These are phyloP conservation scores for Echeneis naucrates DNA, from an alignment of 2,797 vertebrate species.

Conservation along the genomic window DNA sequence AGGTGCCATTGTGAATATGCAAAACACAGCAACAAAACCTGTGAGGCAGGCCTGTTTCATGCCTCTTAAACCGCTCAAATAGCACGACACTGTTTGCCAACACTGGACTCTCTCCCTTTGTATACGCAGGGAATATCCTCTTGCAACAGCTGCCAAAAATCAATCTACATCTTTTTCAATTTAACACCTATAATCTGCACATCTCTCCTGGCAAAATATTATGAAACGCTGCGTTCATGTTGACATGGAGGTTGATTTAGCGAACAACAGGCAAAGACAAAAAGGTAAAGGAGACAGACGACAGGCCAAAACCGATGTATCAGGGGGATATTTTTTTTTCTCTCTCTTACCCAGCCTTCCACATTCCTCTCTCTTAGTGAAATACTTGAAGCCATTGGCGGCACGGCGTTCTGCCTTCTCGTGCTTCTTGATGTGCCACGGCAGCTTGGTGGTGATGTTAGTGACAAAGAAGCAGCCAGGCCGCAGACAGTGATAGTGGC, in stretches of 20 bases:
- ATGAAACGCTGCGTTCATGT: conserved; percentile 27
- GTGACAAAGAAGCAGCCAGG: conserved; percentile 96
- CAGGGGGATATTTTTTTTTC: neutral
- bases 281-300: neutral
- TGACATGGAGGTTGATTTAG: conserved; percentile 1
- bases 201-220: conserved; percentile 34
- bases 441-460: conserved; percentile 99
- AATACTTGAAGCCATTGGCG: conserved; percentile 98
- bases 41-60: conserved; percentile 66
- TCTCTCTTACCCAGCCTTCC: conserved; percentile 91
- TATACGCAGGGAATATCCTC: conserved; percentile 67
- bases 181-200: conserved; percentile 61
- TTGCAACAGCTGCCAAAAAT: conserved; percentile 60
- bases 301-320: neutral
- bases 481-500: conserved; percentile 98
- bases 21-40: conserved; percentile 65
- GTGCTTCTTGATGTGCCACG: conserved; percentile 98
- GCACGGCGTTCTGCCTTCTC: conserved; percentile 98
- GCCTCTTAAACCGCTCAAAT: conserved; percentile 63
- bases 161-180: conserved; percentile 61
- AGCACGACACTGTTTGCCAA: conserved; percentile 66
- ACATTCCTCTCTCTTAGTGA: conserved; percentile 98
- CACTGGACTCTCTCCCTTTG: conserved; percentile 64
- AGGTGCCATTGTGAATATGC: conserved; percentile 71
- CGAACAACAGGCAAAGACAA: neutral